Evolutionary conservation across 2,888 invertebrate species (phyloP).

Genomic region (Gastracanthus pulcherrimus): DNA sequence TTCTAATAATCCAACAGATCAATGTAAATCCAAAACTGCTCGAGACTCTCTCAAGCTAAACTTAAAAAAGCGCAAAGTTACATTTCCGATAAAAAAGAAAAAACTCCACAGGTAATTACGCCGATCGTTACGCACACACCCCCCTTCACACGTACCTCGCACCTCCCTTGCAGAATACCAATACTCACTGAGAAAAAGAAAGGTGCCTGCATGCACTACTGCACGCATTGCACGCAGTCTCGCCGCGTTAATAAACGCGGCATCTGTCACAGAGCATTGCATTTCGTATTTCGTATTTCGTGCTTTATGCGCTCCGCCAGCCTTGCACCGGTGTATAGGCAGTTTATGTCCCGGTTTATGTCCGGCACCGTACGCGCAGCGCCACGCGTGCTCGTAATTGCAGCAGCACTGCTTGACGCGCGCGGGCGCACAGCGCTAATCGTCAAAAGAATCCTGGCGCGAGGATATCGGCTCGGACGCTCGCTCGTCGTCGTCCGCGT

Average conservation of each 20-base stretch:
- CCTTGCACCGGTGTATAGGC: conserved; percentile 41
- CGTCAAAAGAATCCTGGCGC: conserved; percentile 40
- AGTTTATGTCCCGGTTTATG: conserved; percentile 76
- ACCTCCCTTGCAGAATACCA: too few relatives aligned
- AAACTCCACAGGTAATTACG: conserved; percentile 30
- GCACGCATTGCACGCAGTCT: conserved; percentile 34
- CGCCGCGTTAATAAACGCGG: conserved; percentile 73
- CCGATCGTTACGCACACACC: neutral
- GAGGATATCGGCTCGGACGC: neutral
- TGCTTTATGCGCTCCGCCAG: conserved; percentile 70
- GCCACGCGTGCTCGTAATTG: conserved; percentile 41
- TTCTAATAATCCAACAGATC: too few relatives aligned
- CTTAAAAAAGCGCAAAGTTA: too few relatives aligned
- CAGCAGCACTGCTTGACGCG: conserved; percentile 21
- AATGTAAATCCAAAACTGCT: too few relatives aligned
- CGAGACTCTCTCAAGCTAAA: too few relatives aligned
- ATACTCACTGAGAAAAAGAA: too few relatives aligned
- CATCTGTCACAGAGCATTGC: conserved; percentile 76
- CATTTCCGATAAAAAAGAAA: neutral
- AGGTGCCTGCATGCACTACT: too few relatives aligned
- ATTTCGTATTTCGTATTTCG: conserved; percentile 70
- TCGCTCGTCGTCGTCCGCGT: conserved; percentile 7
- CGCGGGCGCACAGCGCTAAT: conserved; percentile 47
- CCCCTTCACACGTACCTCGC: too few relatives aligned
- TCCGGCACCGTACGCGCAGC: conserved; percentile 73